Conservation (phyloP, 2,888 invertebrate genomes). For the Elmis aenea region DNA sequence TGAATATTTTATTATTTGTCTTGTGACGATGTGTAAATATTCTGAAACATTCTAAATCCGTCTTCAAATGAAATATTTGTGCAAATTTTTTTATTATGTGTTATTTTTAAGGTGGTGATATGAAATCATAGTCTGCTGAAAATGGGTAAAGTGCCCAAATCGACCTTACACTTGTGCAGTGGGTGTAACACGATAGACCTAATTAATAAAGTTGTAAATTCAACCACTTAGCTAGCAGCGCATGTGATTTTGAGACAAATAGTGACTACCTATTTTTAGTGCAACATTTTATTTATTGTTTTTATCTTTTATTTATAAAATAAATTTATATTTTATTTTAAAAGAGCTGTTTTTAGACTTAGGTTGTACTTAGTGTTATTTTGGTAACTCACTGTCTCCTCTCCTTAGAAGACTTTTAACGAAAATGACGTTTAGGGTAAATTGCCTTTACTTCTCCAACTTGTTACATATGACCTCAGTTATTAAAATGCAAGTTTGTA, state of each 20-base stretch:
- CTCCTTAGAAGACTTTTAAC: too few relatives aligned
- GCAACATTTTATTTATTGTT: slow-evolving; percentile 30
- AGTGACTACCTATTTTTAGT: slow-evolving; percentile 31
- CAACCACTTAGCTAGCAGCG: slow-evolving; percentile 28
- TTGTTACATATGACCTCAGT: too few relatives aligned
- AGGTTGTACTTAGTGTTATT: slow-evolving; percentile 19
- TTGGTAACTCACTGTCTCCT: too few relatives aligned
- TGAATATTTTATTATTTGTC: too few relatives aligned
- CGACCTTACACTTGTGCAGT: slow-evolving; percentile 5
- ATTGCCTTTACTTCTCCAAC: too few relatives aligned
- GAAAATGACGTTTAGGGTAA: too few relatives aligned
- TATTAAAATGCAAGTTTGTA: too few relatives aligned
- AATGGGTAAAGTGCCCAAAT: slow-evolving; percentile 8
- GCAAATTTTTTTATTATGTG: too few relatives aligned
- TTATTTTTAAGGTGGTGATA: slow-evolving; percentile 32
- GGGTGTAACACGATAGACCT: slow-evolving; percentile 12
- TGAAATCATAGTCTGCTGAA: slow-evolving; percentile 31
- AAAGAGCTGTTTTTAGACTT: slow-evolving; percentile 16
- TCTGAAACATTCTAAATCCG: too few relatives aligned
- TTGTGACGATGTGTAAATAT: too few relatives aligned
- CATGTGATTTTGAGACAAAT: slow-evolving; percentile 34
- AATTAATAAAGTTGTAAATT: slow-evolving; percentile 11
- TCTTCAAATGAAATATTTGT: too few relatives aligned
- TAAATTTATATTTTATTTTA: slow-evolving; percentile 25
- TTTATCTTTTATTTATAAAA: slow-evolving; percentile 25